phyloP scores from a whole-genome alignment of 2,888 invertebrate species.

The Hirtodrosophila alboralis region DNA sequence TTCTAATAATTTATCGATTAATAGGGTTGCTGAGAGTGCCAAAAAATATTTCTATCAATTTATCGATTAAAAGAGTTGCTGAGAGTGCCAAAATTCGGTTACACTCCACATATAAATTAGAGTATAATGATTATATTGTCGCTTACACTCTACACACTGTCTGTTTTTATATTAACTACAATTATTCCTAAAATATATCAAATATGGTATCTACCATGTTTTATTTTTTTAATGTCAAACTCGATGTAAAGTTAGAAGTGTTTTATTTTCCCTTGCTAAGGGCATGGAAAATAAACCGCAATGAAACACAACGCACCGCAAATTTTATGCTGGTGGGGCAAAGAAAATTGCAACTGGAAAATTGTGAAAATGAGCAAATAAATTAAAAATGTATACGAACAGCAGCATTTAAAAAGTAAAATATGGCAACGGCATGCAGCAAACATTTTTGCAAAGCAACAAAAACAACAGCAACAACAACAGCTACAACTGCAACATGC shows the following conservation, averaged over 20 bases:
- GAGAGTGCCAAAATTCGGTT: too few species aligned
- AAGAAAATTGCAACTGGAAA: constrained; percentile 59
- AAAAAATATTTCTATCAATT: too few species aligned
- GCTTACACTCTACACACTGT: too few species aligned
- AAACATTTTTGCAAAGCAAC: constrained; percentile 71
- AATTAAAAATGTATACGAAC: constrained; percentile 65
- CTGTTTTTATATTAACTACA: too few species aligned
- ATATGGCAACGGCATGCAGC: constrained; percentile 75
- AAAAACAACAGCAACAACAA: constrained; percentile 34
- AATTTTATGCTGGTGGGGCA: constrained; percentile 25
- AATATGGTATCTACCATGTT: too few species aligned
- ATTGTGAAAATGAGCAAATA: constrained; percentile 79
- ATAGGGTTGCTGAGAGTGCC: too few species aligned
- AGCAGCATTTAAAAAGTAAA: constrained; percentile 74
- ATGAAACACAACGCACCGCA: constrained; percentile 49
- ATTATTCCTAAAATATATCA: too few species aligned
- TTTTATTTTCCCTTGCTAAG: constrained; percentile 22
- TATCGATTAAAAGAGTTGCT: too few species aligned
- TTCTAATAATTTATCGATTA: too few species aligned
- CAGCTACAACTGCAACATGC: constrained; percentile 66
- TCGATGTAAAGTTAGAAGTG: background rate
- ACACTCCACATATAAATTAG: too few species aligned
- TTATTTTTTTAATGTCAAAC: constrained; percentile 1
- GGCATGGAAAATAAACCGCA: constrained; percentile 53
- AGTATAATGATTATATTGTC: too few species aligned